Conservation (phyloP, 2,888 invertebrate genomes). For the Drosophila mimica region DNA sequence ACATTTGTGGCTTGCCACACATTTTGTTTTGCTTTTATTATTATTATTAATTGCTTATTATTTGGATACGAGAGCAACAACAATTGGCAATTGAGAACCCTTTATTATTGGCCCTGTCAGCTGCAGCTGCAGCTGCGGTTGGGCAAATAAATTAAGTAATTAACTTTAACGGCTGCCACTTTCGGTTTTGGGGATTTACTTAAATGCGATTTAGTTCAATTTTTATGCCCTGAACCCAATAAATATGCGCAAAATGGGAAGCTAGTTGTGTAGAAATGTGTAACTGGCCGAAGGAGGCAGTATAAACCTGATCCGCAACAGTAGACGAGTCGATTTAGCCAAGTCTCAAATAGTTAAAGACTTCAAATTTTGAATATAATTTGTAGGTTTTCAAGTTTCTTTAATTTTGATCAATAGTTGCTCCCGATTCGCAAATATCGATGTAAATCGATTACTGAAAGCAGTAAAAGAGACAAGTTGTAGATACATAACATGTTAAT, state of each 20-base stretch:
- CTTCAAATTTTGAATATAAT: neutral
- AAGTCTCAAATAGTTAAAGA: neutral
- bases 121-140: slow-evolving; percentile 52
- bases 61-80: slow-evolving; percentile 47
- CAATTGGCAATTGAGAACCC: slow-evolving; percentile 27
- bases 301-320: neutral
- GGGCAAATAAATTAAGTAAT: slow-evolving; percentile 68
- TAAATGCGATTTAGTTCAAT: slow-evolving; percentile 25
- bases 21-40: slow-evolving; percentile 47
- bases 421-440: neutral
- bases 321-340: neutral
- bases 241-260: neutral
- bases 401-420: neutral
- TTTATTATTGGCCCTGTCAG: slow-evolving; percentile 44
- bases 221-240: slow-evolving; percentile 23
- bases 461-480: too few relatives aligned
- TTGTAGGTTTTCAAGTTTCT: neutral
- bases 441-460: neutral
- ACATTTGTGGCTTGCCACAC: slow-evolving; percentile 48
- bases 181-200: slow-evolving; percentile 37
- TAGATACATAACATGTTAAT: neutral
- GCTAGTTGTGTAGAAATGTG: neutral
- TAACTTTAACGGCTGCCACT: slow-evolving; percentile 58
- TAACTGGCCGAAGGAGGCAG: neutral
- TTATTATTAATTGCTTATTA: slow-evolving; percentile 67